Evolutionary conservation across 2,888 invertebrate species (phyloP), one percentile per base, ranked within the genome.

Genomic region (Campoletis raptor): DNA sequence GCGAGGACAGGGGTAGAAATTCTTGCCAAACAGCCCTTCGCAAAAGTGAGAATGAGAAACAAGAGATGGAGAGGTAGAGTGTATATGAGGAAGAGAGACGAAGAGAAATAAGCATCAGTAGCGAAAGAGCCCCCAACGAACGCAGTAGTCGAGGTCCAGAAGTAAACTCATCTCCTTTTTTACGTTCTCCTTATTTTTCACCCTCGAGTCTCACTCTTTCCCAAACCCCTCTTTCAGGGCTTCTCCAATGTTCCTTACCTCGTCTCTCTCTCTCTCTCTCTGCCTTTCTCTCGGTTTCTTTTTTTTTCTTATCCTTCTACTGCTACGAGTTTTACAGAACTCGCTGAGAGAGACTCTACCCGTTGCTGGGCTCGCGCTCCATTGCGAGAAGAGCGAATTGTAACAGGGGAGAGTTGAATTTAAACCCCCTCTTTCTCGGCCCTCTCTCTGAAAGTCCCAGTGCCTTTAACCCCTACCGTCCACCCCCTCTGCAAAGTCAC

Each of bases 151-250:
- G 80, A 80, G 78, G 85, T 85, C 85, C 85, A 83, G 87, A 87
- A 84, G 86, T 87, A 87, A 87, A 87, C 86, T 87, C 83, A 83
- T 85, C 79, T 87, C 64, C 84, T 87, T 86, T 82, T 82, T 87
- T 83, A 86, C 84, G 83, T 84, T 81, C 86, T 81, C 78, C 83
- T 83, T 84, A 86, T 86, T 86, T 86, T 86, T 85, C 85, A 85
- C 85, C 84, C 82, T 87, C 85, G 72, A 83, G 66, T 76, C 70
- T 82, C 64, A 21, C 70, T 76, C 54, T 69, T 54, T 30, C 40
- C 64, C 67, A 61, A 24, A 67, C 81, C 72, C 69, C 77, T 40
- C 66, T 70, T 54, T 74, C 83, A 52, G 79, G 78, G 79, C 74
- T 83, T 74, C 83, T 54, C 73, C 81, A 37, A 72, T 81, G 81